A percentile compares a stretch with the other conserved stretches of the same genome.
Evolutionary conservation across 2,113 vertebrate genomes (phyloP).

Genomic region (Tragelaphus imberbis): DNA sequence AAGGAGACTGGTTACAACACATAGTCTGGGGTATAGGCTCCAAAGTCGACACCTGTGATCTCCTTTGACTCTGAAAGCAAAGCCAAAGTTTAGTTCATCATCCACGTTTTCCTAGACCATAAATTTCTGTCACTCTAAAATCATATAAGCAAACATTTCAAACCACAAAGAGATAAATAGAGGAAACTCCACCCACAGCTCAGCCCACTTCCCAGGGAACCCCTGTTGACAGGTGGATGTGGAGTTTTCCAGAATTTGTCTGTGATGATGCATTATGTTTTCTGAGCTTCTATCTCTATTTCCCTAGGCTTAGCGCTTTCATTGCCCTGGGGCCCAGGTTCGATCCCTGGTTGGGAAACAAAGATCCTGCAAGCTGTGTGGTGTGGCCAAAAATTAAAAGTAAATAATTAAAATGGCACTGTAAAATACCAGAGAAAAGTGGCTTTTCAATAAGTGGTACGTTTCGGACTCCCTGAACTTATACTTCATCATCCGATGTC

Average conservation of each 20-base stretch:
- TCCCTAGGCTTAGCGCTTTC: background rate
- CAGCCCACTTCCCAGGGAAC: background rate
- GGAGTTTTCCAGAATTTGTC: background rate
- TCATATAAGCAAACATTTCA: background rate
- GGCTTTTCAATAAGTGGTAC: background rate
- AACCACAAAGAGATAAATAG: background rate
- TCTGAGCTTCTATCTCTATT: background rate
- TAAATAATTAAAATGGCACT: background rate
- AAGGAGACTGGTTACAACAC: background rate
- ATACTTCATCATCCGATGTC: background rate
- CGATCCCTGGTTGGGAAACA: background rate
- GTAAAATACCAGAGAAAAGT: background rate
- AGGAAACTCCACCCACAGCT: background rate
- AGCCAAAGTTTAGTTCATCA: background rate
- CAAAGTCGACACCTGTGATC: background rate
- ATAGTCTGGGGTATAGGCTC: background rate
- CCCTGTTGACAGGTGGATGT: background rate
- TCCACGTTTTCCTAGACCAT: background rate
- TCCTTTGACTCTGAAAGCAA: background rate
- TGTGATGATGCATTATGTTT: background rate
- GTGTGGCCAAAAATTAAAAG: background rate
- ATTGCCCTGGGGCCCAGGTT: background rate
- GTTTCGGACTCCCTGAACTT: too few species aligned
- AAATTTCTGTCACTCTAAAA: background rate
- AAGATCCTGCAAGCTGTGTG: background rate